Base-by-base conservation (phyloP, 2,113 vertebrate genomes). In the Platichthys stellatus region DNA sequence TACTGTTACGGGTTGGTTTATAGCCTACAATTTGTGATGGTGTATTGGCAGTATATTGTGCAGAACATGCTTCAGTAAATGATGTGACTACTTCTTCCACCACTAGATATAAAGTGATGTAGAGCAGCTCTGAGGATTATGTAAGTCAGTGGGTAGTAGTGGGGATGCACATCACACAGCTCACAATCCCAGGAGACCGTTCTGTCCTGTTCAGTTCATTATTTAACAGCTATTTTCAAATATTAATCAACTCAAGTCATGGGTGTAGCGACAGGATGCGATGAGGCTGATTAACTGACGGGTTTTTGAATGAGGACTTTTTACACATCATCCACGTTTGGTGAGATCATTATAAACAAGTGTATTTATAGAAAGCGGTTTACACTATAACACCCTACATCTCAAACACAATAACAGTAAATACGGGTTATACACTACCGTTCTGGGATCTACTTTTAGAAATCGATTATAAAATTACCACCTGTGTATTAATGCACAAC, bases 281-380 rank as follows among this genome's bases (percentile, higher is more conserved):
- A 76, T 53, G 65, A 47, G 20, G 35, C 31, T 31, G 31, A 31
- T 54, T 65, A 21, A 53, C n/a, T 77, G 68, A 59, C 31, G 6
- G 31, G 31, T 31, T 31, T 7, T 71, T 58, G 21, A 81, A 57
- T 66, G n/a, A 56, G n/a, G 23, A 64, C 81, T 72, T 67, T 76
- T 51, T 74, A 31, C 74, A 74, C 74, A 67, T 74, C 49, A 61
- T 64, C 59, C 75, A 53, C 45, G 66, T 79, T 61, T 69, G 68
- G 67, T 85, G 80, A 71, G 77, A 62, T 88, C 86, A 90, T 80
- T 63, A 40, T 72, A 84, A 58, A 80, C 72, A 67, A 59, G 59
- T 63, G 76, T 90, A 89, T 89, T 90, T 79, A 82, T 85, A 85
- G 70, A 14, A 3, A 45, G 24, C 63, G 58, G 26, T 38, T 61